Evolutionary conservation across 2,113 vertebrate genomes (phyloP).

Genomic region (Perca fluviatilis): DNA sequence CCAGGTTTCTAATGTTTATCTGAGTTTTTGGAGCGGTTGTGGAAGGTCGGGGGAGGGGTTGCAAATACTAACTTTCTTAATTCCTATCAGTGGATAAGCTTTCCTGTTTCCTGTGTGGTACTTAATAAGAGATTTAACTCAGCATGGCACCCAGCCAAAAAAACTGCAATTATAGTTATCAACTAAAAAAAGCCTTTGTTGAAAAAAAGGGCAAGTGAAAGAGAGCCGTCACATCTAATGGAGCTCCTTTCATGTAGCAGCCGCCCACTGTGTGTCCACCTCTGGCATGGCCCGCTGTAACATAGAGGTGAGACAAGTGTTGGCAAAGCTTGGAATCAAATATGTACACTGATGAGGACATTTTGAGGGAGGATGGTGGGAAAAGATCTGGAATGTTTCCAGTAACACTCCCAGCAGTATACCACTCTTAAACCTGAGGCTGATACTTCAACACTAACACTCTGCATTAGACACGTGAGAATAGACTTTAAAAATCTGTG

Average conservation of each 20-base stretch:
- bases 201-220: conserved; percentile 13
- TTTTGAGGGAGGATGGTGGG: conserved; percentile 34
- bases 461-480: neutral
- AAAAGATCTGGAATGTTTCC: conserved; percentile 49
- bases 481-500: neutral
- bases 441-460: conserved; percentile 9
- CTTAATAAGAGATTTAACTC: conserved; percentile 70
- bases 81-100: conserved; percentile 68
- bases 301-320: conserved; percentile 26
- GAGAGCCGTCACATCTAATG: conserved; percentile 54
- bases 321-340: conserved; percentile 47
- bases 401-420: conserved; percentile 32
- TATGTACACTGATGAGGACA: conserved; percentile 19
- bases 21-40: conserved; percentile 16
- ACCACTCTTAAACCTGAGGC: conserved; percentile 8
- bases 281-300: conserved; percentile 15
- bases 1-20: conserved; percentile 46
- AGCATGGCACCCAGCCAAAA: conserved; percentile 48
- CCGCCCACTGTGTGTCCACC: conserved; percentile 25
- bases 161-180: conserved; percentile 58
- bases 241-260: conserved; percentile 50
- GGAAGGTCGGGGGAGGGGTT: conserved; percentile 28
- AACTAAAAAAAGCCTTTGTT: conserved; percentile 9
- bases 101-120: conserved; percentile 70
- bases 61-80: conserved; percentile 51